These are phyloP conservation scores for Nephrotoma appendiculata DNA, from an alignment of 2,888 invertebrate genomes.

Conservation along the genomic window DNA sequence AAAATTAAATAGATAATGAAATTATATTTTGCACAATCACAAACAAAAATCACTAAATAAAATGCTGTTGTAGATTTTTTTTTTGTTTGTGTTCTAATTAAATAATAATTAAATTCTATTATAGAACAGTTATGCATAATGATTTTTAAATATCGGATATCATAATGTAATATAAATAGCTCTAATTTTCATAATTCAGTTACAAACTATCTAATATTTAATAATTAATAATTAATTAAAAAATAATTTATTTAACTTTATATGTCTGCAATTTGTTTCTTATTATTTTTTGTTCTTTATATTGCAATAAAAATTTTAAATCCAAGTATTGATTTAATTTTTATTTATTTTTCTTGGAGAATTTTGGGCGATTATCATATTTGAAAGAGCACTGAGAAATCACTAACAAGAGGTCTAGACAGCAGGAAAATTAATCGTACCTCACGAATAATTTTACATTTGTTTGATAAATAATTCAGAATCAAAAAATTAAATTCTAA, in stretches of 20 bases:
- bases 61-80: not conserved
- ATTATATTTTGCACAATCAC: not conserved
- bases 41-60: not conserved
- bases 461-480: too few relatives aligned
- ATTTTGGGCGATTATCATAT: too few relatives aligned
- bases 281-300: not conserved
- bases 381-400: too few relatives aligned
- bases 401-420: too few relatives aligned
- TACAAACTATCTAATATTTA: not conserved
- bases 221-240: not conserved
- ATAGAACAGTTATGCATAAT: not conserved
- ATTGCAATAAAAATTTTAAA: not conserved
- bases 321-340: not conserved
- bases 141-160: not conserved
- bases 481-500: too few relatives aligned
- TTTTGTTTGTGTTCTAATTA: not conserved
- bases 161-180: not conserved
- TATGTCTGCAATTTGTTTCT: not conserved
- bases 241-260: not conserved
- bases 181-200: not conserved
- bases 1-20: not conserved
- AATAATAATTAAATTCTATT: not conserved
- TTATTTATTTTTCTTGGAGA: too few relatives aligned
- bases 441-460: too few relatives aligned
- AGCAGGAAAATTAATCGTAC: too few relatives aligned